Conservation (phyloP, 1,140 invertebrate species). For the Probaryconus sp. region DNA sequence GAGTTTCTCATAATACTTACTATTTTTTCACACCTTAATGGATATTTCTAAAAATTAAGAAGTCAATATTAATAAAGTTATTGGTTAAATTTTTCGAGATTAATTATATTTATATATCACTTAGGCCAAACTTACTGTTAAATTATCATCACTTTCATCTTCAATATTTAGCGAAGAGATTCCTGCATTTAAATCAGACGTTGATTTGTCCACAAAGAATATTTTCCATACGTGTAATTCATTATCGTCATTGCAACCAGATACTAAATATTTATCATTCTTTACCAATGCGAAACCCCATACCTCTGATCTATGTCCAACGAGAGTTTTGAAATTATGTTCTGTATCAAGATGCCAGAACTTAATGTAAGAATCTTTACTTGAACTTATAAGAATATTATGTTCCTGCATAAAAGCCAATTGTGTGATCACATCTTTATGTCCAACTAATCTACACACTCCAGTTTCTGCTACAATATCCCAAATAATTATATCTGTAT, state of each 20-base stretch:
- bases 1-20: too few species aligned
- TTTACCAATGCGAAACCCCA: slow-evolving; percentile 90
- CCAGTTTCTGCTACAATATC: slow-evolving; percentile 95
- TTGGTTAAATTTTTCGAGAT: slow-evolving; percentile 16
- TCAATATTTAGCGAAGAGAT: slow-evolving; percentile 70
- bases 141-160: slow-evolving; percentile 81
- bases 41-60: slow-evolving; percentile 73
- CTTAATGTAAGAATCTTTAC: slow-evolving; percentile 97
- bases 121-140: slow-evolving; percentile 69
- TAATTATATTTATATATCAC: neutral
- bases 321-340: slow-evolving; percentile 96
- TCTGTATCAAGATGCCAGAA: slow-evolving; percentile 98
- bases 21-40: too few species aligned
- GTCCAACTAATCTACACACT: slow-evolving; percentile 91
- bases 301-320: slow-evolving; percentile 87
- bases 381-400: slow-evolving; percentile 91
- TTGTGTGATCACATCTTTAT: slow-evolving; percentile 95
- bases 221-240: slow-evolving; percentile 92
- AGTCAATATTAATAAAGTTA: neutral
- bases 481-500: slow-evolving; percentile 96
- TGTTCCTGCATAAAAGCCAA: slow-evolving; percentile 87
- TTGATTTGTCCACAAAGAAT: slow-evolving; percentile 53
- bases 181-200: slow-evolving; percentile 76
- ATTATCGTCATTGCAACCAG: slow-evolving; percentile 90
- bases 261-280: slow-evolving; percentile 89